Evolutionary conservation across 1,140 invertebrate genomes (phyloP).

Genomic region (Drosophila leontia): DNA sequence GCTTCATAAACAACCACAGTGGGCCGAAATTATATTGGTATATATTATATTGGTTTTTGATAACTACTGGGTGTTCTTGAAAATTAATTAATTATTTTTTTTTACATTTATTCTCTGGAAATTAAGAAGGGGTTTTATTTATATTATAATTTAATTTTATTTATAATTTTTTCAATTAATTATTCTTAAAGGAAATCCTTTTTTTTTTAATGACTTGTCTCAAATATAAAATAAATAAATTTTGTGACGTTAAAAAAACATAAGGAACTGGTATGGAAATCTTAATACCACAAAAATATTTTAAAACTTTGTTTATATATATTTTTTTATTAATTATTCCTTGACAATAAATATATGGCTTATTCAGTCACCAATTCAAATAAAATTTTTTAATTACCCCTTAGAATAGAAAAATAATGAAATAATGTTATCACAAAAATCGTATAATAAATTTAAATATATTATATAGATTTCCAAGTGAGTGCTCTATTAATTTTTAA

Average conservation of each 20-base stretch:
- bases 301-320: no score
- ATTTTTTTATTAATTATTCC: not conserved
- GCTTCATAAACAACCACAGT: slow-evolving; percentile 15
- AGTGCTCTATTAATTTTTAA: no score
- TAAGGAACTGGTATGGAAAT: no score
- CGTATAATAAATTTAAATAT: not conserved
- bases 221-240: not conserved
- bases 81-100: not conserved
- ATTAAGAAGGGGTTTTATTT: not conserved
- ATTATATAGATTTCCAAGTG: not conserved
- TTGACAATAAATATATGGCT: not conserved
- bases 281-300: no score
- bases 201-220: not conserved
- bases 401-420: not conserved
- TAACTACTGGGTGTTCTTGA: not conserved
- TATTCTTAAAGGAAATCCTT: not conserved
- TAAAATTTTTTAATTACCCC: not conserved
- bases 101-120: not conserved
- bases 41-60: not conserved
- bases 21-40: slow-evolving; percentile 4
- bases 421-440: not conserved
- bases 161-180: not conserved
- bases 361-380: not conserved
- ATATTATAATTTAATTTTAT: no score
- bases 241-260: no score